Evolutionary conservation across 92 coral and sea anemone genomes (phyloP).

Genomic region (Palythoa grandis): DNA sequence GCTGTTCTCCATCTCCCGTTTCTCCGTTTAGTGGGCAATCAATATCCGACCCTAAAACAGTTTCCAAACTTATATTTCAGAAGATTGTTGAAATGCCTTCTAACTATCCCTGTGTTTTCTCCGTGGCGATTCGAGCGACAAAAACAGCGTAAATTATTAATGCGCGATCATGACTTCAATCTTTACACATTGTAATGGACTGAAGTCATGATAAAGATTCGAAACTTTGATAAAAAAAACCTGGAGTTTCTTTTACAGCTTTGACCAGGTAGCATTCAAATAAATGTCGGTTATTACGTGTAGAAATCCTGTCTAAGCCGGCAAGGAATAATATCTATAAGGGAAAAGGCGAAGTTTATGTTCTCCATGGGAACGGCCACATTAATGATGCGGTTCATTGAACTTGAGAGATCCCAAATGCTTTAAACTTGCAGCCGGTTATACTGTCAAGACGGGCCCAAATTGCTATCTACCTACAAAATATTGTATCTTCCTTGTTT

Average conservation of each 20-base stretch:
- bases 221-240: conserved; percentile 25
- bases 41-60: background rate
- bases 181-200: conserved; percentile 63
- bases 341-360: background rate
- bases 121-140: background rate
- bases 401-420: background rate
- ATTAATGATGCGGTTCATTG: conserved; percentile 24
- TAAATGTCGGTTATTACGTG: background rate
- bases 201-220: conserved; percentile 58
- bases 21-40: conserved; percentile 4
- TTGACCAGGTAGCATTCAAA: background rate
- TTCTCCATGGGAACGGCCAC: conserved; percentile 41
- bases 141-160: conserved; percentile 52
- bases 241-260: background rate
- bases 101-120: background rate
- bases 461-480: background rate
- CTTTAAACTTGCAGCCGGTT: conserved; percentile 51
- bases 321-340: background rate
- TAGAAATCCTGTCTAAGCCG: background rate
- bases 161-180: conserved; percentile 54
- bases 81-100: background rate
- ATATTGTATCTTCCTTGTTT: background rate
- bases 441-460: conserved; percentile 1
- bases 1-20: background rate
- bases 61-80: background rate